phyloP scores from a whole-genome alignment of 2,797 vertebrate species.

The Sebastes cheni region DNA sequence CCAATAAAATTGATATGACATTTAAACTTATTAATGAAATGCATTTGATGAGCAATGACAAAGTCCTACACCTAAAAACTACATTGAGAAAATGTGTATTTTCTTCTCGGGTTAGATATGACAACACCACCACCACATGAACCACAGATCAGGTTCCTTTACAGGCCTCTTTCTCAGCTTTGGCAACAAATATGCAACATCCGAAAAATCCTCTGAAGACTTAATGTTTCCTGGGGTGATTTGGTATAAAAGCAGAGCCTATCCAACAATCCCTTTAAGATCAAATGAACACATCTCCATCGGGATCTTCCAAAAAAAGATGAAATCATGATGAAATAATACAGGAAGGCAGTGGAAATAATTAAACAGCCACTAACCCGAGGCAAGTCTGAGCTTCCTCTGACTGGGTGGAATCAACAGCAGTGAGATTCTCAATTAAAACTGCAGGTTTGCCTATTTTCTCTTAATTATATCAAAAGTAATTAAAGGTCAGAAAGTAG shows the following conservation, averaged over 20 bases:
- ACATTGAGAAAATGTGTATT: not conserved
- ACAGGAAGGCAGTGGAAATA: constrained; percentile 29
- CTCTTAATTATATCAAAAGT: not conserved
- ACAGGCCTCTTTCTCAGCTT: not conserved
- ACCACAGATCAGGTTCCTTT: not conserved
- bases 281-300: constrained; percentile 38
- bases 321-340: constrained; percentile 53
- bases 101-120: not conserved
- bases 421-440: not conserved
- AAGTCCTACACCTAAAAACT: not conserved
- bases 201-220: constrained; percentile 1
- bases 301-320: constrained; percentile 4
- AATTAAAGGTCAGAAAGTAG: not conserved
- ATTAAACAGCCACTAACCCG: constrained; percentile 19
- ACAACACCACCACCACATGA: not conserved
- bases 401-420: not conserved
- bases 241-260: constrained; percentile 21
- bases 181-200: constrained; percentile 10
- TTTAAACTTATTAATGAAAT: no score
- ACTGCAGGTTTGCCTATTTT: not conserved
- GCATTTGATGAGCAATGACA: not conserved
- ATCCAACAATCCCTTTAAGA: constrained; percentile 14
- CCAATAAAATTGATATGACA: no score
- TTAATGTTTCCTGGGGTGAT: constrained; percentile 16
- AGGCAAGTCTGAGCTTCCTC: not conserved